These are phyloP conservation scores for Chinchilla lanigera DNA, from an alignment of 2,113 vertebrate genomes.

Conservation along the genomic window DNA sequence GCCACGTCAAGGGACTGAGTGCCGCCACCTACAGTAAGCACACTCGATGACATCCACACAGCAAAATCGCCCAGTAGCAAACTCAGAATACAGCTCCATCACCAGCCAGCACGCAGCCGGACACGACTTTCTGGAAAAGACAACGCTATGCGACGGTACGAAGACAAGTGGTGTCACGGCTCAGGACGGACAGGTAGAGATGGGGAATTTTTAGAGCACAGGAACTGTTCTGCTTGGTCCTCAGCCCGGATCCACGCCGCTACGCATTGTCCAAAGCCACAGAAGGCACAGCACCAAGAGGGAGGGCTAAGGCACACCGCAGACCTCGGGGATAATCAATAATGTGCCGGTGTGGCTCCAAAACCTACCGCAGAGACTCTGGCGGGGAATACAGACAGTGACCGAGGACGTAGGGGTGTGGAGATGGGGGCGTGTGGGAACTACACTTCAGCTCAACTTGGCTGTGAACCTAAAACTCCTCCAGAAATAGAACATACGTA, in stretches of 20 bases:
- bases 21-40: neutral
- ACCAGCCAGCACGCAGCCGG: neutral
- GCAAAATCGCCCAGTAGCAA: too few species aligned
- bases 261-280: accelerated
- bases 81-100: neutral
- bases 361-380: accelerated
- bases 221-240: accelerated
- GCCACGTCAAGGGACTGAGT: neutral
- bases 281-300: accelerated
- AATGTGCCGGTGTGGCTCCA: accelerated
- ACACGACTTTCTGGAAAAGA: neutral
- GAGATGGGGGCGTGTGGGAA: accelerated
- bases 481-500: neutral
- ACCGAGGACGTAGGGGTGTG: neutral
- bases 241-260: accelerated
- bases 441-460: neutral
- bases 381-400: accelerated
- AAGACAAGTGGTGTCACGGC: neutral
- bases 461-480: neutral
- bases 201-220: too few species aligned
- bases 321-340: accelerated
- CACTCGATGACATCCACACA: accelerated
- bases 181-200: accelerated
- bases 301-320: accelerated
- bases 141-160: accelerated